Percentiles rank a stretch among this genome's conserved stretches.
These are phyloP conservation scores for Marasmarcha lunaedactyla DNA, from an alignment of 2,888 invertebrate genomes.

Conservation along the genomic window DNA sequence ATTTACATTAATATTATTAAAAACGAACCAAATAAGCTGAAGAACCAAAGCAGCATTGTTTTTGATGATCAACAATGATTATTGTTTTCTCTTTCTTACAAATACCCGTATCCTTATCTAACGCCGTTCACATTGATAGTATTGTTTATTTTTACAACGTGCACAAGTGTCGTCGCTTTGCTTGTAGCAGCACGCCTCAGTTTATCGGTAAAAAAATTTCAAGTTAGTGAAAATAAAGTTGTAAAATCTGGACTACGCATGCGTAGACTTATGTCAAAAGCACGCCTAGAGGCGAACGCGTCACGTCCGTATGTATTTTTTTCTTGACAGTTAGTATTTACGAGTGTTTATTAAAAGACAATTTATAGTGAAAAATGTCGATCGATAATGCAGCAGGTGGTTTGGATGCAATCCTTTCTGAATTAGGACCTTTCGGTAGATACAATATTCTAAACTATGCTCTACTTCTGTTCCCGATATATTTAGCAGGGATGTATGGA, in stretches of 20 bases:
- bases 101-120: too few relatives aligned
- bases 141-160: too few relatives aligned
- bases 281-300: background rate
- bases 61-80: too few relatives aligned
- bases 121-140: too few relatives aligned
- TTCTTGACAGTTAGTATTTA: conserved; percentile 9
- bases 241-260: conserved; percentile 2
- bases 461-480: conserved; percentile 47
- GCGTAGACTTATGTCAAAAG: conserved; percentile 2
- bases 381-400: conserved; percentile 25
- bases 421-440: conserved; percentile 51
- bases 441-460: conserved; percentile 55
- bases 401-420: conserved; percentile 40
- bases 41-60: too few relatives aligned
- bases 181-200: too few relatives aligned
- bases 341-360: conserved; percentile 14
- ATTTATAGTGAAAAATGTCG: conserved; percentile 28
- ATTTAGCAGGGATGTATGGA: conserved; percentile 56
- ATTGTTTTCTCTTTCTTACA: too few relatives aligned
- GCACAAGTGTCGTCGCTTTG: too few relatives aligned
- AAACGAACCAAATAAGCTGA: too few relatives aligned
- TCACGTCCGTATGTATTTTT: background rate
- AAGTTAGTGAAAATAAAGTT: conserved; percentile 19
- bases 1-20: too few relatives aligned
- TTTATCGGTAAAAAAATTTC: conserved; percentile 7